These are phyloP conservation scores for Delphinus delphis DNA, from an alignment of 2,113 vertebrate genomes.

Conservation along the genomic window DNA sequence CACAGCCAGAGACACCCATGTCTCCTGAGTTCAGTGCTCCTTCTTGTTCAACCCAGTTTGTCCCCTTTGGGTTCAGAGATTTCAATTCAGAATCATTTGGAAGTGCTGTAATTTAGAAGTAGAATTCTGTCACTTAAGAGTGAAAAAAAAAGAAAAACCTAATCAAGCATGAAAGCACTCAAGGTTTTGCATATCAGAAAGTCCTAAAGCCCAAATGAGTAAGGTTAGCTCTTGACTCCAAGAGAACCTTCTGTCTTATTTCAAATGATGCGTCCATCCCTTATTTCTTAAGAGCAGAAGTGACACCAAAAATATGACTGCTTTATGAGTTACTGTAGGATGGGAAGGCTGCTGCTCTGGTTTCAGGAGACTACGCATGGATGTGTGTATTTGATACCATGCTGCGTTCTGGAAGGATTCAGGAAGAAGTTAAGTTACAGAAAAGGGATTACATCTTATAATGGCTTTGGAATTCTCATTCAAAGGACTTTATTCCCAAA, in stretches of 20 bases:
- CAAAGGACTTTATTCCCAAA: neutral
- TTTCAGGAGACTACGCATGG: fast-evolving
- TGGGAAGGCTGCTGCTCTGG: fast-evolving
- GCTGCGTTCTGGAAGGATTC: neutral
- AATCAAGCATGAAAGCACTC: neutral
- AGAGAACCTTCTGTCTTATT: neutral
- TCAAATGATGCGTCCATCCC: neutral
- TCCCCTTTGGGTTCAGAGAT: neutral
- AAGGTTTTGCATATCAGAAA: neutral
- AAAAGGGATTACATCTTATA: neutral
- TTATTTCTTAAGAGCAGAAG: neutral
- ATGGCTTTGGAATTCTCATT: neutral
- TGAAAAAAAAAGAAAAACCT: neutral
- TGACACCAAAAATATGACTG: neutral
- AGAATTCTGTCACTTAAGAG: slow-evolving; percentile 17
- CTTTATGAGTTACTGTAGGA: neutral
- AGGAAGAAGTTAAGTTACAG: neutral
- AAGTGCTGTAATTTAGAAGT: neutral
- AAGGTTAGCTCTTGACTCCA: neutral
- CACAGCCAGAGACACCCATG: neutral
- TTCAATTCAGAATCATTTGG: neutral
- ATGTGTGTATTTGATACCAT: too few relatives aligned
- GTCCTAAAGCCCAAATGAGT: neutral
- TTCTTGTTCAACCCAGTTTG: neutral
- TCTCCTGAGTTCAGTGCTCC: neutral